These are phyloP conservation scores for Marcusenius ussheri DNA, from an alignment of 2,113 vertebrate species.

Conservation along the genomic window DNA sequence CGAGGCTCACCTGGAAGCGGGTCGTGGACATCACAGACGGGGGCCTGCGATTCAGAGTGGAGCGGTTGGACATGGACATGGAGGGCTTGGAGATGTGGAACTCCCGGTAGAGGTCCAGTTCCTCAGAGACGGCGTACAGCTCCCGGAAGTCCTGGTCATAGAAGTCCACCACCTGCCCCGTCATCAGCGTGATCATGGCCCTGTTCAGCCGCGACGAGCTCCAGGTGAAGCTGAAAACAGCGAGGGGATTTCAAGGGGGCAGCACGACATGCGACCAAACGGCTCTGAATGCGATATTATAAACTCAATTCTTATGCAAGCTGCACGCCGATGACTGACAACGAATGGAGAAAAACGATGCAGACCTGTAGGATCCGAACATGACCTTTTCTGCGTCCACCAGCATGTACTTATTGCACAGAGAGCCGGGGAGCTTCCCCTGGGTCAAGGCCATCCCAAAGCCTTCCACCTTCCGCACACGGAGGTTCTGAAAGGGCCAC, in stretches of 20 bases:
- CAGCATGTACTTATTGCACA: slow-evolving; percentile 82
- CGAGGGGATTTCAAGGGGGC: neutral
- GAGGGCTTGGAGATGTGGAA: slow-evolving; percentile 50
- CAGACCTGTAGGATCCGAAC: slow-evolving; percentile 83
- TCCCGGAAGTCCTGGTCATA: slow-evolving; percentile 87
- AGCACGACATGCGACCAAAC: neutral
- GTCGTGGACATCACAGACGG: slow-evolving; percentile 47
- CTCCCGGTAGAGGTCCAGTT: slow-evolving; percentile 74
- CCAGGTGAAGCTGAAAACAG: slow-evolving; percentile 77
- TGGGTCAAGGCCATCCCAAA: slow-evolving; percentile 69
- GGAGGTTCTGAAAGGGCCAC: slow-evolving; percentile 68
- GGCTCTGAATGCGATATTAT: neutral
- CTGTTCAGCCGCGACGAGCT: slow-evolving; percentile 79
- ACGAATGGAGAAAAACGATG: neutral
- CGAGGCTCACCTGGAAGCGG: slow-evolving; percentile 59
- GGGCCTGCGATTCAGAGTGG: slow-evolving; percentile 42
- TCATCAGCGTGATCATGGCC: slow-evolving; percentile 81
- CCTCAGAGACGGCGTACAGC: slow-evolving; percentile 83
- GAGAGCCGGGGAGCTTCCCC: slow-evolving; percentile 72
- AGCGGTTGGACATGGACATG: slow-evolving; percentile 15
- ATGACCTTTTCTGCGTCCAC: slow-evolving; percentile 88
- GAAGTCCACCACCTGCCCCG: slow-evolving; percentile 80
- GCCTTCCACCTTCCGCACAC: slow-evolving; percentile 73
- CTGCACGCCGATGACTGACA: neutral
- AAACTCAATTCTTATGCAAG: neutral